Conservation (phyloP, 2,888 invertebrate genomes). For the Lycocerus yunnanus region DNA sequence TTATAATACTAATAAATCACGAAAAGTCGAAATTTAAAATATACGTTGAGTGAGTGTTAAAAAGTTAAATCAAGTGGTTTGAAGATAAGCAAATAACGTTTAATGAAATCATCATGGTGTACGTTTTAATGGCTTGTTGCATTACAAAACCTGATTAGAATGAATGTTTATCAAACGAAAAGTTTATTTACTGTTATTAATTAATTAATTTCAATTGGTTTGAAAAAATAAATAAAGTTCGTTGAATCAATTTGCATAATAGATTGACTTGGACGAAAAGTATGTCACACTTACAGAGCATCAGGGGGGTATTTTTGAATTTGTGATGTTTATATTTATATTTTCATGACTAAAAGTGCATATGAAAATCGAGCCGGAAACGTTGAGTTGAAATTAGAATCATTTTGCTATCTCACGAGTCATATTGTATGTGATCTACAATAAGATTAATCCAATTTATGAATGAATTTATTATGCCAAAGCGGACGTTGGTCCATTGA, state of each 20-base stretch:
- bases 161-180: not conserved
- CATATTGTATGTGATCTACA: not conserved
- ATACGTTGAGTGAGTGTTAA: not conserved
- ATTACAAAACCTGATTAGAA: not conserved
- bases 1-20: not conserved
- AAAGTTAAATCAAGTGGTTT: not conserved
- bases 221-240: not conserved
- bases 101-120: not conserved
- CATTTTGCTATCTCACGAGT: not conserved
- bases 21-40: no score
- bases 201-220: not conserved
- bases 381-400: constrained; percentile 10
- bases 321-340: constrained; percentile 1
- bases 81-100: not conserved
- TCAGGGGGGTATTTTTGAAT: not conserved
- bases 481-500: not conserved
- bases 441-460: constrained; percentile 2
- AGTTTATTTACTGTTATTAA: not conserved
- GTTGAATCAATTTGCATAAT: not conserved
- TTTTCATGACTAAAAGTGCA: not conserved
- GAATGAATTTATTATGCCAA: not conserved
- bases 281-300: not conserved
- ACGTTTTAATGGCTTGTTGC: no score
- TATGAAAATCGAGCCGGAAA: constrained; percentile 14
- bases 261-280: not conserved